phyloP scores from a whole-genome alignment of 2,888 invertebrate species.

The Athalia cordata region DNA sequence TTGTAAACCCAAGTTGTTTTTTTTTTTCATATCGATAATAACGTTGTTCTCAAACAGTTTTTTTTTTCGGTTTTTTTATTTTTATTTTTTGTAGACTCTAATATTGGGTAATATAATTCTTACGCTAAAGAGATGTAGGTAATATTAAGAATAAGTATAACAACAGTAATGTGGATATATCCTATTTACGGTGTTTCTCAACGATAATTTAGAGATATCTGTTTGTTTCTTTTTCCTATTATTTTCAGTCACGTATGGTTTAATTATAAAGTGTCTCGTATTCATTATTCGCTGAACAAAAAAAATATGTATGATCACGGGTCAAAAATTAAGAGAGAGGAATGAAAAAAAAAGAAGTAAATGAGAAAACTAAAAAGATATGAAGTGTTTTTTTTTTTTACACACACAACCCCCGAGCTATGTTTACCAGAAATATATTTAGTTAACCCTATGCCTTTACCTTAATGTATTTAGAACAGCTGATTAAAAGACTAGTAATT shows the following conservation, averaged over 20 bases:
- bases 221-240: constrained; percentile 20
- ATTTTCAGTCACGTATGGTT: background rate
- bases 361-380: too few species aligned
- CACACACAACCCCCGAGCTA: too few species aligned
- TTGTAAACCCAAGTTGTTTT: constrained; percentile 55
- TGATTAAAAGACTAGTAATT: too few species aligned
- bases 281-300: too few species aligned
- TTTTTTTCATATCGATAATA: constrained; percentile 48
- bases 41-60: constrained; percentile 56
- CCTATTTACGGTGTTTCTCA: constrained; percentile 62
- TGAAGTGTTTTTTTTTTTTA: too few species aligned
- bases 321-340: too few species aligned
- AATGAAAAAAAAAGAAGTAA: too few species aligned
- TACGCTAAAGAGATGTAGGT: constrained; percentile 61
- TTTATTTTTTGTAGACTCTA: constrained; percentile 56
- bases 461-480: too few species aligned
- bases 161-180: constrained; percentile 55
- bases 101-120: constrained; percentile 61
- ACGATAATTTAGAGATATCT: constrained; percentile 48
- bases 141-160: constrained; percentile 64
- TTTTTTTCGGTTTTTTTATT: background rate
- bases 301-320: too few species aligned
- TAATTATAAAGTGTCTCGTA: too few species aligned
- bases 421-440: too few species aligned
- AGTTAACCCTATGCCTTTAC: too few species aligned